Conservation (phyloP, 30 jellyfish, hydroid and myxozoan species). For the Nemopilema nomurai region DNA sequence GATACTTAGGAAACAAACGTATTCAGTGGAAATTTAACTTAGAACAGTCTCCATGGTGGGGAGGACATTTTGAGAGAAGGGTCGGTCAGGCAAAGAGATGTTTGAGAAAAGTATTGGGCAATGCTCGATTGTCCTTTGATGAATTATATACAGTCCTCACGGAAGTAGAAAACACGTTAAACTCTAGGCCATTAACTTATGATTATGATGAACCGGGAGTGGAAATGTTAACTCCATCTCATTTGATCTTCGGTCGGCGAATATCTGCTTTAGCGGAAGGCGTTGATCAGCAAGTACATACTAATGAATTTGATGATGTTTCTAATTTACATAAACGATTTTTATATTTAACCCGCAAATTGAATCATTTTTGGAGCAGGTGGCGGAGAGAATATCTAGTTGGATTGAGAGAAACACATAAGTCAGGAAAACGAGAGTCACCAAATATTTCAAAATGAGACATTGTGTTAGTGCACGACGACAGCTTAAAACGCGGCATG, state of each 20-base stretch:
- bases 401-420: slow-evolving; percentile 37
- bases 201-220: not conserved
- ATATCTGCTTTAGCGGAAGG: slow-evolving; percentile 7
- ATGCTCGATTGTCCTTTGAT: slow-evolving; percentile 16
- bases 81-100: slow-evolving; percentile 36
- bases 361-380: slow-evolving; percentile 27
- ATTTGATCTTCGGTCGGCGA: slow-evolving; percentile 14
- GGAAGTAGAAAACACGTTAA: slow-evolving; percentile 22
- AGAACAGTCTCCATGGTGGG: slow-evolving; percentile 42
- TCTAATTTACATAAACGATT: slow-evolving; percentile 1
- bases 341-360: slow-evolving; percentile 10
- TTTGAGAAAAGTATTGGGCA: slow-evolving; percentile 13
- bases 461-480: slow-evolving; percentile 49
- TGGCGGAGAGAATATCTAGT: slow-evolving; percentile 50
- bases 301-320: not conserved
- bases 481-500: slow-evolving; percentile 22
- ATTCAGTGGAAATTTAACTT: slow-evolving; percentile 22
- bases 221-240: slow-evolving; percentile 10
- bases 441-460: slow-evolving; percentile 14
- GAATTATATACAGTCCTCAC: slow-evolving; percentile 20
- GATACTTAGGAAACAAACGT: not conserved
- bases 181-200: slow-evolving; percentile 23
- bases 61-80: slow-evolving; percentile 33
- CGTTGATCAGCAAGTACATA: not conserved
- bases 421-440: not conserved